phyloP scores from a whole-genome alignment of 1,140 invertebrate species.

The Ostrea edulis region DNA sequence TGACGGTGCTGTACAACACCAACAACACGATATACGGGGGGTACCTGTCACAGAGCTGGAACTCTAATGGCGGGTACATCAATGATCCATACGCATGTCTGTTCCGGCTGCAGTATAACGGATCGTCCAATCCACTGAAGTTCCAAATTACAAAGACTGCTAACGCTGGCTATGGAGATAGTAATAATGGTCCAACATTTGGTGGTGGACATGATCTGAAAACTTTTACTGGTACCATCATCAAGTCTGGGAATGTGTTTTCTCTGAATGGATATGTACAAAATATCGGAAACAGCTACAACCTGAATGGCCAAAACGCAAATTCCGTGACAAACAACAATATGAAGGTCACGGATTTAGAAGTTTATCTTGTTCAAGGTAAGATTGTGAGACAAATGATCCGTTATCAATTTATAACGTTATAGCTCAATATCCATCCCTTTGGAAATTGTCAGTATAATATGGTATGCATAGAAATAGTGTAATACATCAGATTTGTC shows the following conservation, averaged over 20 bases:
- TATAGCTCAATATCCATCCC: too few species aligned
- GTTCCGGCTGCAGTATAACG: slow-evolving; percentile 54
- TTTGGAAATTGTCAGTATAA: too few species aligned
- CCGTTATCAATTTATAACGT: too few species aligned
- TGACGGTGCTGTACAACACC: slow-evolving; percentile 58
- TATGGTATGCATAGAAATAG: too few species aligned
- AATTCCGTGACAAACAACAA: slow-evolving; percentile 3
- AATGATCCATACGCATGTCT: slow-evolving; percentile 59
- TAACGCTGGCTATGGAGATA: slow-evolving; percentile 12
- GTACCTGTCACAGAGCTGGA: slow-evolving; percentile 59
- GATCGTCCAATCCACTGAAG: not conserved
- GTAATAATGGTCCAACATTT: slow-evolving; percentile 54
- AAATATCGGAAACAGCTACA: too few species aligned
- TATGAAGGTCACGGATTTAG: not conserved
- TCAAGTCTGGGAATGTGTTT: not conserved
- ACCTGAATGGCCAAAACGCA: not conserved
- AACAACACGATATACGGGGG: slow-evolving; percentile 57
- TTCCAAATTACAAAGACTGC: too few species aligned
- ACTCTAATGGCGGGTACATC: slow-evolving; percentile 38
- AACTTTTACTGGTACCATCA: not conserved
- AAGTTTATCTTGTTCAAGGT: too few species aligned
- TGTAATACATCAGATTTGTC: too few species aligned
- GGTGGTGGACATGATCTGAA: slow-evolving; percentile 36
- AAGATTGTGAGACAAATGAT: too few species aligned
- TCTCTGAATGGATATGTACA: not conserved